These are phyloP conservation scores for Bombycilla garrulus DNA, from an alignment of 2,113 vertebrate species.

Conservation along the genomic window DNA sequence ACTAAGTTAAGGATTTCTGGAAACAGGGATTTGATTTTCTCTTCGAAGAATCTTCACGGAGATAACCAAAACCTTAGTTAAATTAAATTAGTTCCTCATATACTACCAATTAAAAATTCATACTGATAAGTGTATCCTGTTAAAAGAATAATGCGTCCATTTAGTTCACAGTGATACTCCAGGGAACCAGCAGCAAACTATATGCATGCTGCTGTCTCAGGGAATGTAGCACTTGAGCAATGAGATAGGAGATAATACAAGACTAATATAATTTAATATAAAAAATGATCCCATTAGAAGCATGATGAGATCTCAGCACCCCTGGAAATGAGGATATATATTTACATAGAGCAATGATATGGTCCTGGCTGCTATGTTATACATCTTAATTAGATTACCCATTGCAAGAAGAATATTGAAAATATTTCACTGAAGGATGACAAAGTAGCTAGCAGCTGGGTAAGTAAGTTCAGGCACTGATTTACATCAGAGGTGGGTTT, in stretches of 20 bases:
- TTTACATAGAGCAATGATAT: not conserved
- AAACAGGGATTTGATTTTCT: not conserved
- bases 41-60: not conserved
- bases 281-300: constrained; percentile 1
- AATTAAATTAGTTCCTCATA: not conserved
- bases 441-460: not conserved
- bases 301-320: not conserved
- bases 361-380: not conserved
- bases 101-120: not conserved
- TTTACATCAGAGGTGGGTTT: not conserved
- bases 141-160: not conserved
- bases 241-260: not conserved
- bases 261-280: constrained; percentile 4
- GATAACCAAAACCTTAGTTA: not conserved
- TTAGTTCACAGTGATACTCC: not conserved
- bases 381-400: constrained; percentile 27
- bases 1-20: not conserved
- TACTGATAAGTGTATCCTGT: not conserved
- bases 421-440: not conserved
- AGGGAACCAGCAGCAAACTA: not conserved
- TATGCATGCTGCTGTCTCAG: not conserved
- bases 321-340: constrained; percentile 34
- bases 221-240: not conserved
- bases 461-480: not conserved
- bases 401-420: not conserved